phyloP scores from a whole-genome alignment of 2,888 invertebrate genomes.

The Ennomos quercinarius region DNA sequence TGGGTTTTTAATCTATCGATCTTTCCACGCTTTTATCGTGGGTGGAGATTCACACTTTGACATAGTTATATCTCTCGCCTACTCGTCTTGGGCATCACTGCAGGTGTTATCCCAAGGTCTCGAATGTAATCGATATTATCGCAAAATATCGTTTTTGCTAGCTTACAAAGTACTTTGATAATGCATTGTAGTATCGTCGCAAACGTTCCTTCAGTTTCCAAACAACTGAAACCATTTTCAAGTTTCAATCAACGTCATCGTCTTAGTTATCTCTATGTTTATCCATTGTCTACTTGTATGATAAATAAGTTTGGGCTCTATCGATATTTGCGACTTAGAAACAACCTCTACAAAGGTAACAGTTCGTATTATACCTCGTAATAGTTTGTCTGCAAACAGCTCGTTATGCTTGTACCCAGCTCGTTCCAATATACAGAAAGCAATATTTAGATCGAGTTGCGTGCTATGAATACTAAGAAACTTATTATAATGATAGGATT shows the following conservation, averaged over 20 bases:
- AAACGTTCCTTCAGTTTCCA: too few species aligned
- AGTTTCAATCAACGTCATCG: too few species aligned
- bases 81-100: too few species aligned
- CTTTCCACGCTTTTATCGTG: slow-evolving; percentile 20
- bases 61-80: not conserved
- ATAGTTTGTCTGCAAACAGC: slow-evolving; percentile 41
- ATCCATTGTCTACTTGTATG: not conserved
- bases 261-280: too few species aligned
- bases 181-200: too few species aligned
- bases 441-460: slow-evolving; percentile 24
- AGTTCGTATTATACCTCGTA: slow-evolving; percentile 24
- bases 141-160: not conserved
- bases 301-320: not conserved
- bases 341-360: slow-evolving; percentile 22
- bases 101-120: too few species aligned
- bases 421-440: slow-evolving; percentile 32
- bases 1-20: slow-evolving; percentile 30
- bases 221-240: too few species aligned
- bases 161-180: not conserved
- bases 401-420: slow-evolving; percentile 40
- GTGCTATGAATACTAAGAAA: slow-evolving; percentile 24
- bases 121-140: too few species aligned
- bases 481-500: slow-evolving; percentile 23
- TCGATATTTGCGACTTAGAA: slow-evolving; percentile 15
- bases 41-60: slow-evolving; percentile 25